phyloP scores from a whole-genome alignment of 1,140 invertebrate species.

The Drosophila prosaltans region DNA sequence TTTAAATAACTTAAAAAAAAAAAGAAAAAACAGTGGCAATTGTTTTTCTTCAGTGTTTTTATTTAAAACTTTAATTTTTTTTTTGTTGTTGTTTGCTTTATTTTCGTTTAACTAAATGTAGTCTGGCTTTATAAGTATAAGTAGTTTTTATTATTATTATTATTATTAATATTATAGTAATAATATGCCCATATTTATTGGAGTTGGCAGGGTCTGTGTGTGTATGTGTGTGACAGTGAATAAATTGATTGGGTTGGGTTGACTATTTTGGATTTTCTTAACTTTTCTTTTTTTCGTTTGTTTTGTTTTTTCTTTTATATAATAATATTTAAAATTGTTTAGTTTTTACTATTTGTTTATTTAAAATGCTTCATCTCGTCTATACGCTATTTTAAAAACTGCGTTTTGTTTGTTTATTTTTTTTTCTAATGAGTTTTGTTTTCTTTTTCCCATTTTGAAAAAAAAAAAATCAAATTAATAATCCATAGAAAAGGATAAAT shows the following conservation, averaged over 20 bases:
- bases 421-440: slow-evolving; percentile 40
- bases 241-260: not conserved
- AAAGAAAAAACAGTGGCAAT: too few relatives aligned
- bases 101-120: slow-evolving; percentile 55
- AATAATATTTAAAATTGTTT: slow-evolving; percentile 74
- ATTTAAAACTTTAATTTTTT: slow-evolving; percentile 42
- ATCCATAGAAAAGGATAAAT: slow-evolving; percentile 41
- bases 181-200: slow-evolving; percentile 5
- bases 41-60: slow-evolving; percentile 45
- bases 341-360: slow-evolving; percentile 50
- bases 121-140: slow-evolving; percentile 61
- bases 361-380: slow-evolving; percentile 55
- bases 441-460: slow-evolving; percentile 38
- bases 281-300: slow-evolving; percentile 38
- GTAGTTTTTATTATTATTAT: slow-evolving; percentile 47
- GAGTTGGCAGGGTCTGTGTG: not conserved
- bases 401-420: slow-evolving; percentile 20
- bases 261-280: slow-evolving; percentile 37
- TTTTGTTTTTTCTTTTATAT: slow-evolving; percentile 27
- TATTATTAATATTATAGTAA: slow-evolving; percentile 44
- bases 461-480: slow-evolving; percentile 21
- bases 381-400: slow-evolving; percentile 47
- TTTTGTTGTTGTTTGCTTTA: slow-evolving; percentile 43
- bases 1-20: not conserved
- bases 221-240: not conserved